Percentiles rank a stretch among this genome's conserved stretches.
phyloP scores from a whole-genome alignment of 2,113 vertebrate genomes.

The Acanthisitta chloris region DNA sequence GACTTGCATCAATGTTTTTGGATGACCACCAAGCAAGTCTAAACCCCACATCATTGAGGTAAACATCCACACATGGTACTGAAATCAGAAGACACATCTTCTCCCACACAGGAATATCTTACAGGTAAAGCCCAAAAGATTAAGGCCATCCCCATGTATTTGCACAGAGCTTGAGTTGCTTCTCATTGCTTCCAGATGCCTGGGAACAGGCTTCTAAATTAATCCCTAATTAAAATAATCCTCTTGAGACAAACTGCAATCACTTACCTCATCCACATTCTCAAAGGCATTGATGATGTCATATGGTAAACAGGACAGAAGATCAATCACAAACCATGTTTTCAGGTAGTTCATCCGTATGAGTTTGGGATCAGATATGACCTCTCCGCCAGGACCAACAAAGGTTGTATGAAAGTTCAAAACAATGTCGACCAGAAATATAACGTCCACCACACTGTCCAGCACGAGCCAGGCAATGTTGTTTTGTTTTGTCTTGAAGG shows the following conservation, averaged over 20 bases:
- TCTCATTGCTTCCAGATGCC: not conserved
- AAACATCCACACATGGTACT: fast-evolving
- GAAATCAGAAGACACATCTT: not conserved
- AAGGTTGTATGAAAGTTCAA: slow-evolving; percentile 98
- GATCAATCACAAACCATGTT: slow-evolving; percentile 98
- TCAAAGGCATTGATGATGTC: slow-evolving; percentile 99
- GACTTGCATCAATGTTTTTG: not conserved
- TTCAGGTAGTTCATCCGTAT: slow-evolving; percentile 99
- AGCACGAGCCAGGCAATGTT: slow-evolving; percentile 97
- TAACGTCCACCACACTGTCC: slow-evolving; percentile 97
- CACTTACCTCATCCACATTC: slow-evolving; percentile 94
- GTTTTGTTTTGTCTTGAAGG: slow-evolving; percentile 98
- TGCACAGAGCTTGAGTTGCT: not conserved
- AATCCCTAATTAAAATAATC: not conserved
- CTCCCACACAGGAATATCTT: fast-evolving
- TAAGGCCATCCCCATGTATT: not conserved
- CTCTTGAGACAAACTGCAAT: not conserved
- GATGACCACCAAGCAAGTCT: not conserved
- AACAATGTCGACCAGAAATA: slow-evolving; percentile 96
- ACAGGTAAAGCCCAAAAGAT: not conserved
- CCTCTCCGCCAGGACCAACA: slow-evolving; percentile 95
- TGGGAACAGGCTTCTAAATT: not conserved
- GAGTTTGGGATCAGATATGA: slow-evolving; percentile 95
- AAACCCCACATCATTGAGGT: not conserved
- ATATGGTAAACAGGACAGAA: slow-evolving; percentile 97